Base-by-base conservation (phyloP, 2,888 invertebrate species). In the Desoria tigrina region DNA sequence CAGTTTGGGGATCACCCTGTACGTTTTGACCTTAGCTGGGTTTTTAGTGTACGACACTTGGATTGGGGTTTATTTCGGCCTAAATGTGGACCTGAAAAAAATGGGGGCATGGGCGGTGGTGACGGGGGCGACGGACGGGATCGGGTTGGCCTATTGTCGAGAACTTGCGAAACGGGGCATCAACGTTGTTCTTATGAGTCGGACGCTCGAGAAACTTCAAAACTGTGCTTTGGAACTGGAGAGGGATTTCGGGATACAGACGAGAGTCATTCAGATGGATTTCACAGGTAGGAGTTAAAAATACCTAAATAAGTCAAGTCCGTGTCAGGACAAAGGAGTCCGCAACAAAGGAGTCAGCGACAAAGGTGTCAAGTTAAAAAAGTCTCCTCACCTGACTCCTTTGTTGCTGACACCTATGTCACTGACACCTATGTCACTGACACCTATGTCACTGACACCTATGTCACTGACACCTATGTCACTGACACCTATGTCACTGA, bases 41-140 rank as follows among this genome's bases (percentile, higher is more conserved):
- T 16, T 23, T 1, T 50, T 56, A 9, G 6, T 66, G 24, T 62
- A 66, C 59, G 49, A 32, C 18, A 62, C 58, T 11, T 66, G 58
- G 57, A 0, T 66, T 2, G 66, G 62, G 3, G 16, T 45, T 1
- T 24, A n/a, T 9, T 27, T 66, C 16, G 58, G 62, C 16, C 61
- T 54, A 24, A 42, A 32, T 11, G 6, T 39, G n/a, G 59, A 70
- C 26, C 57, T 60, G 2, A 56, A 72, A 74, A 77, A 60, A 63
- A 77, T 82, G 81, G 80, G 86, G 87, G 51, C 6, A 28, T 66
- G 66, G 66, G 66, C 82, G 91, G 92, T 92, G 73, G 85, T 94
- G 54, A 94, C 94, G 0, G 94, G 93, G 9, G 87, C 88, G 27
- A 93, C 94, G 0, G 94, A 94, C 81, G 94, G 94, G 63, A 92